Conservation (phyloP, 37 sponge, comb jelly and placozoan genomes). For the Aphrocallistes beatrix region DNA sequence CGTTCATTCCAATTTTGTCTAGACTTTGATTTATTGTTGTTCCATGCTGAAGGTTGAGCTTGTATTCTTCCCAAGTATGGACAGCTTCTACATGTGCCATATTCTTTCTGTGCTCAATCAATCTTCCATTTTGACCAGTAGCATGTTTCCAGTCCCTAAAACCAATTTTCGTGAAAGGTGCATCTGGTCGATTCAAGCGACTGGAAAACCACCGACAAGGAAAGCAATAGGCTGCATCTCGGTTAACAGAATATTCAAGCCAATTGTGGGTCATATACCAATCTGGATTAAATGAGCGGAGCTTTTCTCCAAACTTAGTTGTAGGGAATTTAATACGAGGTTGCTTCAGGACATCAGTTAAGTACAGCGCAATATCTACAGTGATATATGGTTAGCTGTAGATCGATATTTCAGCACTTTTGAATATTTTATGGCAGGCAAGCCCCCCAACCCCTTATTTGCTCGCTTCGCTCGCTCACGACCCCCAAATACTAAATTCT, state of each 20-base stretch:
- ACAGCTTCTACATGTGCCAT: background rate
- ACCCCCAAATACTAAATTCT: too few species aligned
- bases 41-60: background rate
- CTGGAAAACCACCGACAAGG: constrained; percentile 15
- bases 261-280: background rate
- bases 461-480: too few species aligned
- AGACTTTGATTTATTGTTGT: too few species aligned
- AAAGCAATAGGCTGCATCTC: constrained; percentile 20
- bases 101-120: background rate
- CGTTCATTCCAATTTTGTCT: too few species aligned
- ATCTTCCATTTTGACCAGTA: background rate
- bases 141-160: constrained; percentile 37
- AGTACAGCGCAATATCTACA: too few species aligned
- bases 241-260: constrained; percentile 28
- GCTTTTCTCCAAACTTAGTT: too few species aligned
- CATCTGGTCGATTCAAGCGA: constrained; percentile 10
- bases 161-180: background rate
- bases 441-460: too few species aligned
- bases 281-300: constrained; percentile 28
- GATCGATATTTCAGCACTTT: too few species aligned
- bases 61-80: background rate
- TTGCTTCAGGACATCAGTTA: too few species aligned
- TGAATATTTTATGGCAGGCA: too few species aligned
- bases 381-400: too few species aligned
- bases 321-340: too few species aligned